Conservation (phyloP, 1,140 invertebrate species). For the Cyphomyrmex costatus region DNA sequence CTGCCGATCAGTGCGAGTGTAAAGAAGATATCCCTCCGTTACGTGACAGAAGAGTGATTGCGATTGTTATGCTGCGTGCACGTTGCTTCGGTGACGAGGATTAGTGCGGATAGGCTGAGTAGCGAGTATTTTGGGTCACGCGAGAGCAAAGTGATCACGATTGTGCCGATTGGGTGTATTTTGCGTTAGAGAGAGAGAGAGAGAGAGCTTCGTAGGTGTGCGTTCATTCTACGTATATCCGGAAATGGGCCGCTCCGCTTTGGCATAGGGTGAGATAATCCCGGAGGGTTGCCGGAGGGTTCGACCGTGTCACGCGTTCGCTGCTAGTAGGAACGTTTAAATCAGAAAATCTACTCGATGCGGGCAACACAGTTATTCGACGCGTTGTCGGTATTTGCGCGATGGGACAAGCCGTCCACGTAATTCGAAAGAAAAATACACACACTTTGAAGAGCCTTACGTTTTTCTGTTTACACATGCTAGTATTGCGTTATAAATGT, state of each 20-base stretch:
- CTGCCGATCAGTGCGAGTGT: neutral
- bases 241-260: slow-evolving; percentile 65
- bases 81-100: slow-evolving; percentile 10
- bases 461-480: neutral
- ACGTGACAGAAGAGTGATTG: slow-evolving; percentile 17
- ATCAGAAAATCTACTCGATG: slow-evolving; percentile 66
- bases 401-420: neutral
- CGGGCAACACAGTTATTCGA: slow-evolving; percentile 57
- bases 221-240: slow-evolving; percentile 60
- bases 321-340: slow-evolving; percentile 56
- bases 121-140: slow-evolving; percentile 22
- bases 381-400: slow-evolving; percentile 48
- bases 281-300: slow-evolving; percentile 69
- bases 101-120: slow-evolving; percentile 28
- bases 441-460: neutral
- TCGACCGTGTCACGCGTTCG: slow-evolving; percentile 64
- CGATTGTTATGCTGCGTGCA: slow-evolving; percentile 19
- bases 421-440: slow-evolving; percentile 56
- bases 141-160: slow-evolving; percentile 20
- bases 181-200: slow-evolving; percentile 7
- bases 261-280: slow-evolving; percentile 66
- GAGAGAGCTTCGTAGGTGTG: slow-evolving; percentile 24
- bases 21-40: neutral
- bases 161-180: slow-evolving; percentile 32
- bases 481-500: neutral